Percentiles rank a stretch among this genome's conserved stretches.
Conservation (phyloP, 1,140 invertebrate genomes). For the Drosophila sechellia region DNA sequence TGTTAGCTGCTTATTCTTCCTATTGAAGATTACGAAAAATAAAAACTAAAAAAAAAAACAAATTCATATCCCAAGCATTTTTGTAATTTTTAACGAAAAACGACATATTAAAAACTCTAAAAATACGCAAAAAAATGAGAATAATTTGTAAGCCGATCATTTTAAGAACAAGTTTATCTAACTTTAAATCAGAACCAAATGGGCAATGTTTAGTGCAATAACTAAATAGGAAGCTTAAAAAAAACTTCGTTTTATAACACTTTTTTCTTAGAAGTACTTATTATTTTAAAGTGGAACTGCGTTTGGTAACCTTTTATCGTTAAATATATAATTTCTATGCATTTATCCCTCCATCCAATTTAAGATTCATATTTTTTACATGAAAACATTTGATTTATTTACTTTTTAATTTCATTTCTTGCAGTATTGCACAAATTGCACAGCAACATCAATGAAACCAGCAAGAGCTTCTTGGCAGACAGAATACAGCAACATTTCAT, state of each 20-base stretch:
- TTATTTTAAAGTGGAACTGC: too few species aligned
- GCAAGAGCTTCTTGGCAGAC: constrained; percentile 59
- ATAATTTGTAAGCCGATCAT: constrained; percentile 27
- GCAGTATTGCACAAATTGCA: constrained; percentile 66
- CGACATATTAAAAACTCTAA: constrained; percentile 41
- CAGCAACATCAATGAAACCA: constrained; percentile 46
- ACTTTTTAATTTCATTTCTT: constrained; percentile 39
- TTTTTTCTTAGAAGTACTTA: background rate
- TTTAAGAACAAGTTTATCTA: constrained; percentile 40
- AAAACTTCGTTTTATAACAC: background rate
- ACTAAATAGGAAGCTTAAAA: constrained; percentile 36
- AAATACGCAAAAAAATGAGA: constrained; percentile 20
- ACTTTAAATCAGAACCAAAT: constrained; percentile 47
- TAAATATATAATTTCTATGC: too few species aligned
- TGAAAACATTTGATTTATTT: constrained; percentile 43
- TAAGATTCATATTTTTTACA: constrained; percentile 5
- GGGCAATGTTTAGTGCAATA: constrained; percentile 48
- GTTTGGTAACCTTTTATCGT: too few species aligned
- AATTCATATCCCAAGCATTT: constrained; percentile 50
- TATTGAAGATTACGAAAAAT: constrained; percentile 73
- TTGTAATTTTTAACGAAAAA: constrained; percentile 50
- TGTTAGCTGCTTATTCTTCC: constrained; percentile 82
- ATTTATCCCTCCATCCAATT: background rate
- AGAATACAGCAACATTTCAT: constrained; percentile 58
- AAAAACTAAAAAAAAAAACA: constrained; percentile 11